These are phyloP conservation scores for Hirtodrosophila confusa DNA, from an alignment of 2,888 invertebrate species.

Conservation along the genomic window DNA sequence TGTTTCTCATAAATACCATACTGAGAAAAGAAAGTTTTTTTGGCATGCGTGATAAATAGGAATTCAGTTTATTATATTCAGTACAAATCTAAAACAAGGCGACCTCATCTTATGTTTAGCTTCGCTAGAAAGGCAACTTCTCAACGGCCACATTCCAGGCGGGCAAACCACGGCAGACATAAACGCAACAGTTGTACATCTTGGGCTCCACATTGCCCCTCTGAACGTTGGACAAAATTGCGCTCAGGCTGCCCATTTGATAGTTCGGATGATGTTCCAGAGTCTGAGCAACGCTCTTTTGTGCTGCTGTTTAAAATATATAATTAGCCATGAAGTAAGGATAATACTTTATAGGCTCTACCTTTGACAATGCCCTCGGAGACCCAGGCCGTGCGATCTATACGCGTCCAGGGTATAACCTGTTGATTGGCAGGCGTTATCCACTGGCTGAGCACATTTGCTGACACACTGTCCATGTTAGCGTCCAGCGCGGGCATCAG, in stretches of 20 bases:
- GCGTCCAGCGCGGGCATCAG: slow-evolving; percentile 85
- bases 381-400: slow-evolving; percentile 84
- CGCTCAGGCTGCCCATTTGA: slow-evolving; percentile 73
- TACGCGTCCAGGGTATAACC: slow-evolving; percentile 84
- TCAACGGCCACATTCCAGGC: slow-evolving; percentile 78
- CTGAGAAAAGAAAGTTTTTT: too few species aligned
- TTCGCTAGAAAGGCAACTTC: slow-evolving; percentile 49
- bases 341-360: slow-evolving; percentile 25
- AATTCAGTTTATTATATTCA: too few species aligned
- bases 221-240: slow-evolving; percentile 70
- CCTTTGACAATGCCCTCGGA: slow-evolving; percentile 79
- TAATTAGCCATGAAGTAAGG: neutral
- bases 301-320: slow-evolving; percentile 7
- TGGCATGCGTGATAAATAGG: too few species aligned
- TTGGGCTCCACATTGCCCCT: slow-evolving; percentile 67
- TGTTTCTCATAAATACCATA: too few species aligned
- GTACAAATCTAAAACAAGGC: too few species aligned
- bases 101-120: too few species aligned
- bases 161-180: slow-evolving; percentile 79
- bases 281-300: slow-evolving; percentile 8
- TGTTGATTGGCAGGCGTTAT: slow-evolving; percentile 80
- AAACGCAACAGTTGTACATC: slow-evolving; percentile 76
- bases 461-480: slow-evolving; percentile 85
- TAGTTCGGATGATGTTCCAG: slow-evolving; percentile 50
- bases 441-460: slow-evolving; percentile 85